Base-by-base conservation (phyloP, 2,888 invertebrate species). In the Camptogramma bilineatum region DNA sequence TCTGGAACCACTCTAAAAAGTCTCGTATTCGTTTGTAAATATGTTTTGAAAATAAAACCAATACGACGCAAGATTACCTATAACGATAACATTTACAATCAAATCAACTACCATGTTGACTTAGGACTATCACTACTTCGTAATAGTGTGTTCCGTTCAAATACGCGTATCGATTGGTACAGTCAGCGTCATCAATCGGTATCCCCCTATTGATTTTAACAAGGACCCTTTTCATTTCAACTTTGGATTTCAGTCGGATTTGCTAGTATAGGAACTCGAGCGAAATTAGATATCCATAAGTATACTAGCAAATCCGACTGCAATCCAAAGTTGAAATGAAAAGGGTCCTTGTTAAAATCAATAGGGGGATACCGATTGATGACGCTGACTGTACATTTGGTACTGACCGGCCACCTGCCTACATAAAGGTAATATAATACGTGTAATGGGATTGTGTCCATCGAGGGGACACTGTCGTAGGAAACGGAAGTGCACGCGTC, bases 401-500 rank as follows among this genome's bases (percentile, higher is more conserved):
- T 72, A 68, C 61, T 73, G 75, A 73, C 80, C 83, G 17, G 44
- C 17, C 44, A 82, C 81, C 82, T 83, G 82, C 73, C 73, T 62
- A 59, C 62, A 58, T 61, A 62, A n/a, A 47, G 34, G 61, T 53
- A 66, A 64, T 54, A 34, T 51, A 57, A 58, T 58, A 58, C 57
- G 52, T 52, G 34, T 51, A 62, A 54, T 54, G 53, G 17, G 18
- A 18, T 39, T 52, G 17, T 46, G 51, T 59, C 44, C 13, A 62
- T 28, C 28, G 44, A 60, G 48, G 58, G 62, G 52, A 42, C 64
- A 59, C 44, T 44, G 67, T 56, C 53, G 58, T 57, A 68, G 90
- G 89, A 88, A 90, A 82, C 90, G 91, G 91, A 91, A 88, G 86
- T 83, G 81, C 84, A 80, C 85, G 86, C 84, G 86, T 75, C 79